Base-by-base conservation (phyloP, 1,140 invertebrate genomes). In the Eurosta solidaginis region DNA sequence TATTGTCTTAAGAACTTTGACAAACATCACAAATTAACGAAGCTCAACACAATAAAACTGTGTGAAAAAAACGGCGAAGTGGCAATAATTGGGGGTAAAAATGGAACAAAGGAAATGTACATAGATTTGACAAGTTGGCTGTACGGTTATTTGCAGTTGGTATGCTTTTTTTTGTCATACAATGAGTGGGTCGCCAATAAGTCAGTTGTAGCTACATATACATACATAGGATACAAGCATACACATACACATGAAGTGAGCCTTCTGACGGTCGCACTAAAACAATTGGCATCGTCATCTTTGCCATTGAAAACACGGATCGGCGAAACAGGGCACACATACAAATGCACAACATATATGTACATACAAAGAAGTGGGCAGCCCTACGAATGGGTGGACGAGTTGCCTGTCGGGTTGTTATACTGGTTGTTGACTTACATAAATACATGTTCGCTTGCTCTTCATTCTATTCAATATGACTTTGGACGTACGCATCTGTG, bases 111-210 rank as follows among this genome's bases (percentile, higher is more conserved):
- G 33, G 36, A 68, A 68, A n/a, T 40, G 29, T 42, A n/a, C n/a
- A n/a, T n/a, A 68, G 33, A 20, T 68, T 29, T 68, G 59, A 68
- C 59, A 68, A 68, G 59, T 40, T 68, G 59, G 59, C 59, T 68
- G 17, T 68, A 40, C 36, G 59, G 14, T 25, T 40, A 20, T 7
- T 10, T 54, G 54, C 14, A n/a, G n/a, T n/a, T n/a, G n/a, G n/a
- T n/a, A 33, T 33, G 59, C n/a, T 68, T 68, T 17, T 68, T 68
- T 40, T 29, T 68, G 36, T 29, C 33, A 40, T 33, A 68, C 17
- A 17, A 40, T n/a, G 6, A 68, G 59, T 68, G 59, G 59, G 59
- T 29, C 22, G 59, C 33, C 59, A 68, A 33, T 68, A 22, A 68
- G 36, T 68, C 14, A 36, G 33, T 7, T 33, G 33, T 29, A n/a